Evolutionary conservation across 1,140 invertebrate species (phyloP).

Genomic region (Maniola jurtina): DNA sequence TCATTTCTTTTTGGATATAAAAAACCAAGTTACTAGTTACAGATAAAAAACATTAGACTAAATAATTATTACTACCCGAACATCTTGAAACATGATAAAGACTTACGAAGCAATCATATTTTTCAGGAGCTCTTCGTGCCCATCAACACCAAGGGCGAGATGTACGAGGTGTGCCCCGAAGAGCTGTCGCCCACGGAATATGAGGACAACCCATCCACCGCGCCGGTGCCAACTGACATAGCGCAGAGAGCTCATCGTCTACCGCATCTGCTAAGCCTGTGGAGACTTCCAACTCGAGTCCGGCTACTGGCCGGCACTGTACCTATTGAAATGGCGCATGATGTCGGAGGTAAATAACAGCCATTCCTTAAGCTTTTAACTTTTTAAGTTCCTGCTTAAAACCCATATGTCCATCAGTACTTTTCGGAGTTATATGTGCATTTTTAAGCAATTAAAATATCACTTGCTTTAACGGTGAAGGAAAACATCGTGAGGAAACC

Average conservation of each 20-base stretch:
- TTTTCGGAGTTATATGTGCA: too few species aligned
- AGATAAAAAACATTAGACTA: too few species aligned
- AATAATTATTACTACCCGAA: too few species aligned
- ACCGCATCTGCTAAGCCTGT: slow-evolving; percentile 70
- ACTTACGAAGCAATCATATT: slow-evolving; percentile 15
- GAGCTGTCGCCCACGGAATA: slow-evolving; percentile 76
- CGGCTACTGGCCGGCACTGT: slow-evolving; percentile 78
- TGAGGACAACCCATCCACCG: slow-evolving; percentile 43
- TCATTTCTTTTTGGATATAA: too few species aligned
- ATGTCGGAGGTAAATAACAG: slow-evolving; percentile 71
- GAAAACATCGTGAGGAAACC: too few species aligned
- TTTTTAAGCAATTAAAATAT: too few species aligned
- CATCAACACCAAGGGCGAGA: slow-evolving; percentile 80
- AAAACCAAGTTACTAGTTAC: too few species aligned
- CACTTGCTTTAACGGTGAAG: too few species aligned
- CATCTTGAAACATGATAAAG: neutral
- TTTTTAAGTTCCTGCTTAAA: neutral
- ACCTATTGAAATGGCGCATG: slow-evolving; percentile 78
- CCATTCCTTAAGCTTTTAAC: neutral
- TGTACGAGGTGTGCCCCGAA: slow-evolving; percentile 79
- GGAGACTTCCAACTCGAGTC: slow-evolving; percentile 77
- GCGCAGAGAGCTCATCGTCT: slow-evolving; percentile 56
- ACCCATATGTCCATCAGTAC: too few species aligned
- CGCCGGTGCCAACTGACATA: slow-evolving; percentile 48
- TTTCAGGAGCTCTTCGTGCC: slow-evolving; percentile 81